Base-by-base conservation (phyloP, 2,888 invertebrate species). In the Sminthurides aquaticus region DNA sequence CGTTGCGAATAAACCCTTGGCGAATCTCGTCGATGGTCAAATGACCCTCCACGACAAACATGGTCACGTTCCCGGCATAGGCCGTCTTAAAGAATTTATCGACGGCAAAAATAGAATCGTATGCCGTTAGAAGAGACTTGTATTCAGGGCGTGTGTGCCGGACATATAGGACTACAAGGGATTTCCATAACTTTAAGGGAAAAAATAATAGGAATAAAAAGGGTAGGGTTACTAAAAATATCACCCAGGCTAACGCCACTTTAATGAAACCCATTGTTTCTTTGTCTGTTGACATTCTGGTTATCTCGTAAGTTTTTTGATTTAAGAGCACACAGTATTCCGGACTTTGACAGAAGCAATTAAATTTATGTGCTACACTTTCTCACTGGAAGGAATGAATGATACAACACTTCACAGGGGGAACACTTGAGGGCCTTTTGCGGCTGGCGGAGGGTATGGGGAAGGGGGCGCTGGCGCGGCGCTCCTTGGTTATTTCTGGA, bases 21-120 rank as follows among this genome's bases (percentile, higher is more conserved):
- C 64, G 57, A 1, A 73, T 27, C 2, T 20, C 60, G 1, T 70
- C 62, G 5, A 70, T 22, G 3, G 26, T 55, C 15, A 71, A 48
- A n/a, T 69, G 52, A 27, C 65, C 64, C 3, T 68, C 66, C 5
- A 71, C 34, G 24, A 68, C 61, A 3, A 73, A 60, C 3, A 73
- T 57, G 0, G 73, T 73, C 2, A 68, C 64, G 29, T 73, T 73
- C 3, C 58, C 67, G 0, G 73, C 73, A 57, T 67, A 71, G 1
- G 73, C 69, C 22, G 65, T 63, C 24, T 61, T 64, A 57, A 68
- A 62, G 34, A 60, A 68, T 2, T 69, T 60, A 57, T 73, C 73
- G 3, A 73, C 67, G 15, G 73, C 73, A 60, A 73, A 73, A 15
- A 73, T 73, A 1, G 67, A 67, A 58, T 73, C 73, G 57, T 73